Evolutionary conservation across 2,888 invertebrate species (phyloP).

Genomic region (Pandemis corylana): DNA sequence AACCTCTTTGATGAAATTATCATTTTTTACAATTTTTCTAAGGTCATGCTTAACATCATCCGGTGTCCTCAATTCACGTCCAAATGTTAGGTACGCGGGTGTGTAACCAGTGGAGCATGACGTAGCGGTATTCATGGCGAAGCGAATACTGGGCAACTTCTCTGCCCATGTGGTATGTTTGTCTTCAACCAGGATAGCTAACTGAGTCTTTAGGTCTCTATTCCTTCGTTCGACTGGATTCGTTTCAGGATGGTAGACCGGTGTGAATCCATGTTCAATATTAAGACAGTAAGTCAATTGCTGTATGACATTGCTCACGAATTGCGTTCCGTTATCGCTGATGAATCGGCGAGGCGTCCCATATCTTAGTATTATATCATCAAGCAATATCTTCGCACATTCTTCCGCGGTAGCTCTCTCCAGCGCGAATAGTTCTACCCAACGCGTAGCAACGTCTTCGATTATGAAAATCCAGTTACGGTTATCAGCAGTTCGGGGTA

Average conservation of each 20-base stretch:
- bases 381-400: not conserved
- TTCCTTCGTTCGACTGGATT: not conserved
- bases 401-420: not conserved
- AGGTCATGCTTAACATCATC: constrained; percentile 3
- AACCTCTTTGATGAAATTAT: not conserved
- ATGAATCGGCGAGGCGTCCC: not conserved
- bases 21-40: not conserved
- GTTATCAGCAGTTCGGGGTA: not conserved
- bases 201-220: not conserved
- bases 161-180: constrained; percentile 47
- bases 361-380: not conserved
- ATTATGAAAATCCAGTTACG: not conserved
- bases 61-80: constrained; percentile 33
- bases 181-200: constrained; percentile 38
- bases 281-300: not conserved
- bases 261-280: not conserved
- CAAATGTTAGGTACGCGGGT: constrained; percentile 38
- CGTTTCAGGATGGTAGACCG: not conserved
- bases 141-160: constrained; percentile 41
- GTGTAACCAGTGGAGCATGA: constrained; percentile 13
- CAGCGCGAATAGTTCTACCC: not conserved
- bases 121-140: constrained; percentile 42
- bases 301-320: not conserved
- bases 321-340: not conserved
- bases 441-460: not conserved